phyloP scores from a whole-genome alignment of 2,113 vertebrate genomes.

The Halichoeres trimaculatus region DNA sequence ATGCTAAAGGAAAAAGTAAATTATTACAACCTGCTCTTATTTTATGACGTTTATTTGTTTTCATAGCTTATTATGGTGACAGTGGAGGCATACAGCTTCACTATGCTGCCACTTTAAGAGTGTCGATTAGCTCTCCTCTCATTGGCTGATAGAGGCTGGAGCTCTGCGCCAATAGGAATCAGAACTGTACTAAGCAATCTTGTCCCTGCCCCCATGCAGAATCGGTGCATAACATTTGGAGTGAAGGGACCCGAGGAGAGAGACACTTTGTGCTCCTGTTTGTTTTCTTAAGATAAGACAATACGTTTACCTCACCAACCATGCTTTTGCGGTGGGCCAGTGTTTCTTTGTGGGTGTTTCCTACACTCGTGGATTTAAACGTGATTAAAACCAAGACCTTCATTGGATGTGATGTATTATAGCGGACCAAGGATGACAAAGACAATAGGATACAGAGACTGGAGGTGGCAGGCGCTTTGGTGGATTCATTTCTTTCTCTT shows the following conservation, averaged over 20 bases:
- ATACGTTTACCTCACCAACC: too few relatives aligned
- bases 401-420: constrained; percentile 17
- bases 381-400: neutral
- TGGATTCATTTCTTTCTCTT: constrained; percentile 74
- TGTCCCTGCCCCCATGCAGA: constrained; percentile 79
- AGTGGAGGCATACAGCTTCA: neutral
- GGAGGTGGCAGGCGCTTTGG: constrained; percentile 79
- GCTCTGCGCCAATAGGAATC: constrained; percentile 79
- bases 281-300: too few relatives aligned
- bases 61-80: neutral
- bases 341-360: too few relatives aligned
- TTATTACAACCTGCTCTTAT: neutral
- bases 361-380: constrained; percentile 17
- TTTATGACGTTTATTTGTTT: neutral
- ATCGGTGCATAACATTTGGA: constrained; percentile 64
- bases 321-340: too few relatives aligned
- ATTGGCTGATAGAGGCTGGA: constrained; percentile 73
- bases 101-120: constrained; percentile 36
- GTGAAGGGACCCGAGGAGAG: constrained; percentile 52
- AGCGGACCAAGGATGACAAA: constrained; percentile 63
- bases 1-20: too few relatives aligned
- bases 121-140: neutral
- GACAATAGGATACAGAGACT: constrained; percentile 62
- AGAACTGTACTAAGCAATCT: constrained; percentile 80
- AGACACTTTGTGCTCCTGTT: too few relatives aligned